Percentiles rank a stretch among this genome's conserved stretches.
Evolutionary conservation across 2,888 invertebrate genomes (phyloP).

Genomic region (Aelia acuminata): DNA sequence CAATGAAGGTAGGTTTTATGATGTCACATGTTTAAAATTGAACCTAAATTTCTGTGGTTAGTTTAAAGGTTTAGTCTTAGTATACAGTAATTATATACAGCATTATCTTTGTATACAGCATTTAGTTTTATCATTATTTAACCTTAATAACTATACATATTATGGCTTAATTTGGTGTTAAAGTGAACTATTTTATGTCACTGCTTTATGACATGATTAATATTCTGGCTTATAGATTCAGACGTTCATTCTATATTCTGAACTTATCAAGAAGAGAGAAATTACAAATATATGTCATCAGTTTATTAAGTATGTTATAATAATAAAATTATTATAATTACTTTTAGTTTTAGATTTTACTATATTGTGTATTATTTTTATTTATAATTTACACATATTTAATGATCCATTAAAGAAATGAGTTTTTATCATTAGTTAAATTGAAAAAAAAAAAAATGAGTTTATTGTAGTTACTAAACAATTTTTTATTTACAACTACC

Average conservation of each 20-base stretch:
- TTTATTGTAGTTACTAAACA: background rate
- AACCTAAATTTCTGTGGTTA: background rate
- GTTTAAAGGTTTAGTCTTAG: too few relatives aligned
- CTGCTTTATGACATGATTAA: background rate
- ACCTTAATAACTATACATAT: background rate
- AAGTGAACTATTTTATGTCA: background rate
- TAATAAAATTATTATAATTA: slow-evolving; percentile 6
- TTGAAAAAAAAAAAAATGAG: background rate
- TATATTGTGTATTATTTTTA: background rate
- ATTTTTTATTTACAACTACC: background rate
- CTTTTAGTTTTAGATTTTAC: background rate
- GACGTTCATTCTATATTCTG: background rate
- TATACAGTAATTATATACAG: too few relatives aligned
- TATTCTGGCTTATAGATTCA: background rate
- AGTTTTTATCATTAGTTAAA: background rate
- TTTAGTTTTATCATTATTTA: background rate
- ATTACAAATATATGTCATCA: background rate
- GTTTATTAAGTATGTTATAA: slow-evolving; percentile 3
- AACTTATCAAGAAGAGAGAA: slow-evolving; percentile 1
- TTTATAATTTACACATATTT: slow-evolving; percentile 1
- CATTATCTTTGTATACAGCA: background rate
- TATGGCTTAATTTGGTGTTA: background rate
- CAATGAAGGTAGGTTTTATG: background rate
- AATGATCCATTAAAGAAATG: background rate
- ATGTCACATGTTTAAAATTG: background rate